Evolutionary conservation across 2,888 invertebrate species (phyloP).

Genomic region (Fragum fragum): DNA sequence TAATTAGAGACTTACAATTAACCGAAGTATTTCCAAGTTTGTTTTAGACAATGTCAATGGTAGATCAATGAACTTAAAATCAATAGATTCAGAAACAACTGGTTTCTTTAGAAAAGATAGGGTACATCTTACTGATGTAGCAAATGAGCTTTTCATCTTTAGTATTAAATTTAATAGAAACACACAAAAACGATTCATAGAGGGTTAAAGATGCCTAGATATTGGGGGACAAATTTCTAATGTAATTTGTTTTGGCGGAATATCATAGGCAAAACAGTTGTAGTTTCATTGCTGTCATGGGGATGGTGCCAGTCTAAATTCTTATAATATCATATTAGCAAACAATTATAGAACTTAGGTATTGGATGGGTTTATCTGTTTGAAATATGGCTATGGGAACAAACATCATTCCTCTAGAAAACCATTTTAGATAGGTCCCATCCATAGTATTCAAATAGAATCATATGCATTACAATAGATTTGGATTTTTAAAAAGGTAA

Average conservation of each 20-base stretch:
- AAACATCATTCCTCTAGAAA: no score
- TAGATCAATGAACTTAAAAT: conserved; percentile 11
- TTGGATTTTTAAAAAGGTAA: background rate
- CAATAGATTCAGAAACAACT: conserved; percentile 21
- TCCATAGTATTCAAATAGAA: background rate
- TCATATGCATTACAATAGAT: background rate
- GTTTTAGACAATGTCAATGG: background rate
- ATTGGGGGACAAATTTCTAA: background rate
- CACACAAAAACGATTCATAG: background rate
- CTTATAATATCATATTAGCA: no score
- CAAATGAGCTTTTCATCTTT: no score
- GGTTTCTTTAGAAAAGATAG: conserved; percentile 30
- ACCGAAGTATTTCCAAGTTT: conserved; percentile 5
- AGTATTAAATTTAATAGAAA: background rate
- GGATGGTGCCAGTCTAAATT: no score
- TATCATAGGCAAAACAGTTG: no score
- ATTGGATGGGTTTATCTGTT: no score
- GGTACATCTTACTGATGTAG: conserved; percentile 29
- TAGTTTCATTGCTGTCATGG: no score
- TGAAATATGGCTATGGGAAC: no score
- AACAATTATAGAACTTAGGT: background rate
- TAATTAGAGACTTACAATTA: no score
- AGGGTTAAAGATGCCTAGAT: no score
- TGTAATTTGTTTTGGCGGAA: background rate
- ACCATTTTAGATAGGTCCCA: conserved; percentile 9